Base-by-base conservation (phyloP, 1,140 invertebrate species). In the Aphis gossypii region DNA sequence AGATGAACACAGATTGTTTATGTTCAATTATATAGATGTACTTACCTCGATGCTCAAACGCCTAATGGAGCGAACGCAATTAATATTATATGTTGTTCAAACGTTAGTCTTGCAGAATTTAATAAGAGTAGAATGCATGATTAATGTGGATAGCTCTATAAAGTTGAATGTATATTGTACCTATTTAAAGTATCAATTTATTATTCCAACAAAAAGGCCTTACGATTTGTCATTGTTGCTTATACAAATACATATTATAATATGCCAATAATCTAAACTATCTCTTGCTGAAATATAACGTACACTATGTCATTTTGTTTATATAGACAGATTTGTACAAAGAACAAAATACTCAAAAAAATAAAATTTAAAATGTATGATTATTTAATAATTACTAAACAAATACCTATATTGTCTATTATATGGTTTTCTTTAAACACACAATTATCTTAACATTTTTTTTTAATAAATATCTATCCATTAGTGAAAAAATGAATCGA, bases 111-210 rank as follows among this genome's bases (percentile, higher is more conserved):
- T 46, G 30, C 44, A 46, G 84, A 86, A 86, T 46, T 25, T 30
- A 86, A 86, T 86, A 86, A 86, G 41, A 86, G 44, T 41, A n/a
- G 25, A 86, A 46, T 86, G 30, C 84, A 86, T 20, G 84, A 46
- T 86, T 86, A 86, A 86, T 86, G 60, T 5, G 60, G 84, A 86
- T 86, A 44, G 3, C 83, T 41, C 41, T 44, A 46, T 20, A 7
- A 46, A 86, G 84, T 46, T 11, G 14, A n/a, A 46, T 30, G 44
- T 46, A 86, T 86, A 18, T 44, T 48, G 30, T n/a, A 30, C 44
- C 44, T n/a, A 35, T 76, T n/a, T 76, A 76, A 76, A 76, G 23
- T 76, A n/a, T 76, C 4, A 86, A 76, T 76, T 76, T 76, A 86
- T 86, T n/a, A 41, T 86, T 86, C 25, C 30, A n/a, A 44, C 25